A percentile compares a stretch with the other conserved stretches of the same genome.
Conservation (phyloP, 2,888 invertebrate genomes). For the Plutella xylostella region DNA sequence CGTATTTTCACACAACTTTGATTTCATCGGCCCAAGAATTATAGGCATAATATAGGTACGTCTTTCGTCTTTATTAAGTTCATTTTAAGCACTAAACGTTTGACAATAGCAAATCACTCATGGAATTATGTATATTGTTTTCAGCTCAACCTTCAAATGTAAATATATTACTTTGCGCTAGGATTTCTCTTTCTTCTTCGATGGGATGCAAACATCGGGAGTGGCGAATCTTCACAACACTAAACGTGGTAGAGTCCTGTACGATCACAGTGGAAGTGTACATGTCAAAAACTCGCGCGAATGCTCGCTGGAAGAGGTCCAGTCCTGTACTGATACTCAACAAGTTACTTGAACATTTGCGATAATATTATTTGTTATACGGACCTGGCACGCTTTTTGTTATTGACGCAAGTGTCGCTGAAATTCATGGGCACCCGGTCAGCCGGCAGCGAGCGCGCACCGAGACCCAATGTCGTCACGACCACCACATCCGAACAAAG, state of each 20-base stretch:
- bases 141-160: neutral
- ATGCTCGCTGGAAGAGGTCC: slow-evolving; percentile 21
- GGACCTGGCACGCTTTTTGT: slow-evolving; percentile 15
- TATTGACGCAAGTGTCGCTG: slow-evolving; percentile 5
- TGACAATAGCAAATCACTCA: too few species aligned
- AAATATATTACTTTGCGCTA: too few species aligned
- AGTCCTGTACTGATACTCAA: slow-evolving; percentile 24
- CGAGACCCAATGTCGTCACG: slow-evolving; percentile 3
- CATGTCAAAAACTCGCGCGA: slow-evolving; percentile 26
- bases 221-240: slow-evolving; percentile 49
- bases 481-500: slow-evolving; percentile 28
- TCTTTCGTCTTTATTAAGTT: too few species aligned
- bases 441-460: neutral
- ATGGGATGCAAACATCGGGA: slow-evolving; percentile 49
- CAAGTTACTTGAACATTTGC: slow-evolving; percentile 20
- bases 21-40: too few species aligned
- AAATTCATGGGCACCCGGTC: slow-evolving; percentile 1
- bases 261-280: slow-evolving; percentile 43
- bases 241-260: slow-evolving; percentile 39
- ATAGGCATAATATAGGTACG: too few species aligned
- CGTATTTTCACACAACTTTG: too few species aligned
- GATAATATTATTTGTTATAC: slow-evolving; percentile 21
- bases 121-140: too few species aligned
- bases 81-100: too few species aligned
- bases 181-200: slow-evolving; percentile 49